Evolutionary conservation across 2,113 vertebrate species (phyloP).

Genomic region (Junco hyemalis): DNA sequence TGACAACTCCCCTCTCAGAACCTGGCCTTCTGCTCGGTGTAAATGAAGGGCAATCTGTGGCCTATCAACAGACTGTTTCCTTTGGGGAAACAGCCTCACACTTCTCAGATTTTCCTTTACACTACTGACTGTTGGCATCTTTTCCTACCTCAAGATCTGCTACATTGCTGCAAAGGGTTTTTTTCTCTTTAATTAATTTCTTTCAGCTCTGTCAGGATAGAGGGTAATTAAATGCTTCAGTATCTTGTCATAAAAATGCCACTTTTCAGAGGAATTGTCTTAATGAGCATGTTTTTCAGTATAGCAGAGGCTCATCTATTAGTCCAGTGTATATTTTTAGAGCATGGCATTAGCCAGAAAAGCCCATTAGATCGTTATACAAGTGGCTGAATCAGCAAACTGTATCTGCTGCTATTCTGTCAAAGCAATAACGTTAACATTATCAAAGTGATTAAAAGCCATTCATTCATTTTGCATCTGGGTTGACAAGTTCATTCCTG

Average conservation of each 20-base stretch:
- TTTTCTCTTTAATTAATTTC: slow-evolving; percentile 38
- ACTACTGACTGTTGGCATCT: background rate
- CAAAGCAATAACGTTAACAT: slow-evolving; percentile 53
- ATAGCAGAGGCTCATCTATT: slow-evolving; percentile 46
- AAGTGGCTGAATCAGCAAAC: slow-evolving; percentile 71
- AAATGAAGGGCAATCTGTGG: background rate
- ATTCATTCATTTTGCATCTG: slow-evolving; percentile 51
- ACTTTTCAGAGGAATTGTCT: slow-evolving; percentile 61
- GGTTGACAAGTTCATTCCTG: slow-evolving; percentile 60
- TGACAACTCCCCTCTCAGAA: background rate
- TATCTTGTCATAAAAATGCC: slow-evolving; percentile 52
- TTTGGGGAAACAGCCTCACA: background rate
- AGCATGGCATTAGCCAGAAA: slow-evolving; percentile 57
- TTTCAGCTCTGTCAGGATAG: slow-evolving; percentile 44
- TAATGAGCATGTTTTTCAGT: slow-evolving; percentile 59
- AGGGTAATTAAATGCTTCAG: slow-evolving; percentile 52
- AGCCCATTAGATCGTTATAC: slow-evolving; percentile 62
- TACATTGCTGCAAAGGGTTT: background rate
- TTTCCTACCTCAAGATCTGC: slow-evolving; percentile 1
- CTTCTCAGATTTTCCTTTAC: background rate
- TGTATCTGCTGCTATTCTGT: slow-evolving; percentile 56
- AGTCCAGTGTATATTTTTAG: slow-evolving; percentile 66
- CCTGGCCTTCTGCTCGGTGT: background rate
- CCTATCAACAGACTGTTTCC: background rate
- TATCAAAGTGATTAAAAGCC: slow-evolving; percentile 67